phyloP scores from a whole-genome alignment of 2,113 vertebrate species.

The Ondatra zibethicus region DNA sequence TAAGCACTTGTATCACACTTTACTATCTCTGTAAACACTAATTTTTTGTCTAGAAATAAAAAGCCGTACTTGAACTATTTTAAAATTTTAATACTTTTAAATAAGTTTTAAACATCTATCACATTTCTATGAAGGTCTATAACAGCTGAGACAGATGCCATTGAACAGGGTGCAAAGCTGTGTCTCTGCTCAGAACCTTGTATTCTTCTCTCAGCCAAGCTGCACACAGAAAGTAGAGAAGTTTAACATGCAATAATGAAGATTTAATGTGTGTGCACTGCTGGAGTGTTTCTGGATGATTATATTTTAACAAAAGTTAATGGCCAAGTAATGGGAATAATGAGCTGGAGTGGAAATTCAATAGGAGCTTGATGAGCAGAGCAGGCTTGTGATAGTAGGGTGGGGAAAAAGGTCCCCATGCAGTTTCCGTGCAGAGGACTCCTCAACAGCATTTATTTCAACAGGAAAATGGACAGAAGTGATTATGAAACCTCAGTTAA shows the following conservation, averaged over 20 bases:
- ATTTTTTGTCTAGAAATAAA: not conserved
- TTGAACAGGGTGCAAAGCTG: not conserved
- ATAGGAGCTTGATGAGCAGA: conserved; percentile 74
- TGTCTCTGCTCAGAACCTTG: not conserved
- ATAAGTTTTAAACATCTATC: not conserved
- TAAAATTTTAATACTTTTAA: conserved; percentile 26
- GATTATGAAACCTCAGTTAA: conserved; percentile 1
- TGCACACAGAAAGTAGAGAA: conserved; percentile 35
- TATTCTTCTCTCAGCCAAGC: not conserved
- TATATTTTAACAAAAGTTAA: conserved; percentile 84
- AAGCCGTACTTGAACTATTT: not conserved
- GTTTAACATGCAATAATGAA: conserved; percentile 66
- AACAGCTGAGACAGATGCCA: not conserved
- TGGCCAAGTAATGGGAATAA: conserved; percentile 81
- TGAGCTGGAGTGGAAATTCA: conserved; percentile 77
- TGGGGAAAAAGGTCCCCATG: conserved; percentile 47
- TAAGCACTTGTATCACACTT: not conserved
- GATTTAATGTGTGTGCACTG: conserved; percentile 68
- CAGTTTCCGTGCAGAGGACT: conserved; percentile 37
- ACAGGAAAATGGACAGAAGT: not conserved
- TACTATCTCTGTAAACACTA: not conserved
- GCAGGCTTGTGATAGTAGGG: conserved; percentile 37
- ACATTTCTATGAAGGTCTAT: not conserved
- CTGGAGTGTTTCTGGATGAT: conserved; percentile 74
- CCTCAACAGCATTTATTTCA: conserved; percentile 40